Evolutionary conservation across 2,888 invertebrate species (phyloP).

Genomic region (Tetragonisca angustula): DNA sequence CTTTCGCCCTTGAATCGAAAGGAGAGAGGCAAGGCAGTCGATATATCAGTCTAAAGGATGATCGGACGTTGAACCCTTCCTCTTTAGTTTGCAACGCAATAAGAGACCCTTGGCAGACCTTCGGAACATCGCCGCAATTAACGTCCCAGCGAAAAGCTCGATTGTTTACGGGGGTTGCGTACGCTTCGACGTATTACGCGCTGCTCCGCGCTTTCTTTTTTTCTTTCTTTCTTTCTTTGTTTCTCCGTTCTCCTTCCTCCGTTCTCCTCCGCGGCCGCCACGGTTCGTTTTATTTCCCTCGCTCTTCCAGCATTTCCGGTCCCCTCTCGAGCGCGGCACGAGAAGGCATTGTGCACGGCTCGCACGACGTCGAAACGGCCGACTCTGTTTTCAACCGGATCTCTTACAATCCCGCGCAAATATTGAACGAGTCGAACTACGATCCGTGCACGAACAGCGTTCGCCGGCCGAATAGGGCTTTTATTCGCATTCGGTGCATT

Average conservation of each 20-base stretch:
- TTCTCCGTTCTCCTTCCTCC: background rate
- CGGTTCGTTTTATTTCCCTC: background rate
- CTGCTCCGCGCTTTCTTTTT: background rate
- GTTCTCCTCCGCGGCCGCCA: too few relatives aligned
- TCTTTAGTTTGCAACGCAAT: constrained; percentile 68
- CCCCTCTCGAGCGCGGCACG: background rate
- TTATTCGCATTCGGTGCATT: constrained; percentile 6
- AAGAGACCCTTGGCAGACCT: constrained; percentile 44
- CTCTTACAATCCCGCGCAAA: constrained; percentile 17
- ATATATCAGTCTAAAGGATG: constrained; percentile 54
- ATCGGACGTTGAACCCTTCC: constrained; percentile 51
- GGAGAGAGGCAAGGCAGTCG: constrained; percentile 27
- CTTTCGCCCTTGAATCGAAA: background rate
- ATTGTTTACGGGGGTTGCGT: constrained; percentile 49
- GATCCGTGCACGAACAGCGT: background rate
- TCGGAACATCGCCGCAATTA: constrained; percentile 55
- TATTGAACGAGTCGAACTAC: constrained; percentile 6
- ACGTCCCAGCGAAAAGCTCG: constrained; percentile 51
- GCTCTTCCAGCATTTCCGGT: background rate
- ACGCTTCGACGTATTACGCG: constrained; percentile 25
- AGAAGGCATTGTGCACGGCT: constrained; percentile 14
- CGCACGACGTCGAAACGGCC: constrained; percentile 4
- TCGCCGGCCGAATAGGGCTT: constrained; percentile 6
- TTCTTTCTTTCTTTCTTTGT: background rate
- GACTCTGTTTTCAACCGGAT: constrained; percentile 11